Percentiles rank a stretch among this genome's conserved stretches.
Evolutionary conservation across 2,888 invertebrate species (phyloP).

Genomic region (Drosophila bunnanda): DNA sequence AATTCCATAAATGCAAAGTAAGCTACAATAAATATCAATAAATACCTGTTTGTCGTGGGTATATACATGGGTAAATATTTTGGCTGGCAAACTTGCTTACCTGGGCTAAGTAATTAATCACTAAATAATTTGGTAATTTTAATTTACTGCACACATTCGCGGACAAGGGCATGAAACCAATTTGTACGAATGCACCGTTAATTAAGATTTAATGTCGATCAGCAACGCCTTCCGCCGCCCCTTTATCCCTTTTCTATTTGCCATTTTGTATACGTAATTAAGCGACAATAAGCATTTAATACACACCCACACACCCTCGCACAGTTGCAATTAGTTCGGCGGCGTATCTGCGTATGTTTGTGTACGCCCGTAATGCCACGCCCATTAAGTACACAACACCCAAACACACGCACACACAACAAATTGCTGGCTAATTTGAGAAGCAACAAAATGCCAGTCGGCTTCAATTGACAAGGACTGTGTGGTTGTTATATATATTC

Average conservation of each 20-base stretch:
- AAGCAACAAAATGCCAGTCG: slow-evolving; percentile 51
- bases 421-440: slow-evolving; percentile 76
- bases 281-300: slow-evolving; percentile 82
- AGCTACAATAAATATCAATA: slow-evolving; percentile 24
- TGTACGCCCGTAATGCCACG: slow-evolving; percentile 64
- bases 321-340: slow-evolving; percentile 64
- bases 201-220: slow-evolving; percentile 77
- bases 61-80: slow-evolving; percentile 20
- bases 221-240: slow-evolving; percentile 29
- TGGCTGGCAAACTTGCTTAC: slow-evolving; percentile 49
- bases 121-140: slow-evolving; percentile 78
- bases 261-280: slow-evolving; percentile 72
- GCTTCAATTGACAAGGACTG: slow-evolving; percentile 20
- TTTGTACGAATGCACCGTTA: slow-evolving; percentile 57
- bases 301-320: slow-evolving; percentile 50
- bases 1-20: slow-evolving; percentile 23
- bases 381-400: slow-evolving; percentile 63
- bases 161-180: slow-evolving; percentile 37
- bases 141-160: slow-evolving; percentile 60
- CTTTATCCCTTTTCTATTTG: slow-evolving; percentile 32
- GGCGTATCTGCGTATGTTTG: slow-evolving; percentile 47
- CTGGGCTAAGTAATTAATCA: slow-evolving; percentile 70
- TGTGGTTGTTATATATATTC: slow-evolving; percentile 27
- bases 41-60: slow-evolving; percentile 8
- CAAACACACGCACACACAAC: slow-evolving; percentile 38